Evolutionary conservation across 2,888 invertebrate genomes (phyloP).

Genomic region (Ectobius pallidus): DNA sequence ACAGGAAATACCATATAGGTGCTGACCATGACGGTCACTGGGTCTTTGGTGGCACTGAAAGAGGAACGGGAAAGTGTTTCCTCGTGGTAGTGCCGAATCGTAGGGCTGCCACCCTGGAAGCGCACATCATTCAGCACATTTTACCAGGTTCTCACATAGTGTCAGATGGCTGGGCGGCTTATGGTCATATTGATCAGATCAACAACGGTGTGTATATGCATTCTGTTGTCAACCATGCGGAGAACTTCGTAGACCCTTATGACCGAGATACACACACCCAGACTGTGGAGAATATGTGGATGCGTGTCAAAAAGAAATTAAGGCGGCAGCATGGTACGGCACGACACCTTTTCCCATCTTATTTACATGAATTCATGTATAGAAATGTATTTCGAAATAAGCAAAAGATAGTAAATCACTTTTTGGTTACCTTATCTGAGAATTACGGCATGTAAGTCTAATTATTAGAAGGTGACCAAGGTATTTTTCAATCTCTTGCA

Average conservation of each 20-base stretch:
- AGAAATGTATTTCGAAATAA: too few species aligned
- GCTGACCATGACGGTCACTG: background rate
- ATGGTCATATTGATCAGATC: background rate
- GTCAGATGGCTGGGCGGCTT: background rate
- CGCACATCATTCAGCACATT: background rate
- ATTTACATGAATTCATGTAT: background rate
- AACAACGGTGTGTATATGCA: background rate
- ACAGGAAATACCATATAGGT: background rate
- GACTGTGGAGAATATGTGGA: background rate
- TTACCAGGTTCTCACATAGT: background rate
- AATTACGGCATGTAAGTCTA: too few species aligned
- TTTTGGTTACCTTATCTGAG: too few species aligned
- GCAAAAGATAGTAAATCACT: too few species aligned
- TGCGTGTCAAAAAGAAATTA: background rate
- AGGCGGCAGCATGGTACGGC: background rate
- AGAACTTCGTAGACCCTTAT: background rate
- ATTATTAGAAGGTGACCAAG: too few species aligned
- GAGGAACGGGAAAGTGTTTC: constrained; percentile 1
- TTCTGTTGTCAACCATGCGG: too few species aligned
- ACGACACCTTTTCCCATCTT: background rate
- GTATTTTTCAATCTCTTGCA: too few species aligned
- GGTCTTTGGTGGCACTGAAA: background rate
- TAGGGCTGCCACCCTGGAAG: background rate
- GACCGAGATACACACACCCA: background rate
- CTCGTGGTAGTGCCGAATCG: background rate